Base-by-base conservation (phyloP, 2,888 invertebrate species). In the Meiosimyza platycephala region DNA sequence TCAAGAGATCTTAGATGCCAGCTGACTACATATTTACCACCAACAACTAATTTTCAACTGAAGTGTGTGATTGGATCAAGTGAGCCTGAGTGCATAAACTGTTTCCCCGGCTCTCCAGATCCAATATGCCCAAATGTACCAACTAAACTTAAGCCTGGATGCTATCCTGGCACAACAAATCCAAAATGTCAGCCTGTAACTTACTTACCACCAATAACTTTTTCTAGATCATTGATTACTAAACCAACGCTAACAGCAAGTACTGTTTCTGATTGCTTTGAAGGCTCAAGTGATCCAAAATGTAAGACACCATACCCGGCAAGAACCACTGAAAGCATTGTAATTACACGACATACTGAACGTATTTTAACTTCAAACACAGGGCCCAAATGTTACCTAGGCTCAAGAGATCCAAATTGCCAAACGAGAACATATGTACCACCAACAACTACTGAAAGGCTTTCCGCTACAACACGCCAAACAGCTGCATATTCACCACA, bases 81-180 rank as follows among this genome's bases (percentile, higher is more conserved):
- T 28, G 28, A 28, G 3, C 28, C 28, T 28, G 28, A 28, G 28
- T 28, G 28, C 28, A 28, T 28, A 28, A 28, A 28, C 28, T 28
- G 28, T 28, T 28, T 4, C 5, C 28, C 80, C 12, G 50, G 75
- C 15, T 75, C 75, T 1, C 12, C 40, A 15, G 72, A 75, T 63
- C 62, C 72, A 33, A 52, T 63, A 18, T 76, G 77, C 22, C 55
- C 22, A 12, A 52, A 74, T 47, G 78, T 75, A 48, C 71, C 79
- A 15, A 72, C 78, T 40, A 74, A 75, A n/a, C 77, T 47, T 13
- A 50, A 12, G 22, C 76, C 64, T 13, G 72, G 73, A 1, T 87
- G 87, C 70, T 86, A 80, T 57, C 85, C 86, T 5, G 87, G 87
- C 3, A 83, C 85, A 2, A 76, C 59, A 0, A 86, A 86, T 78